phyloP scores from a whole-genome alignment of 2,888 invertebrate genomes.

The Lasioglossum morio region DNA sequence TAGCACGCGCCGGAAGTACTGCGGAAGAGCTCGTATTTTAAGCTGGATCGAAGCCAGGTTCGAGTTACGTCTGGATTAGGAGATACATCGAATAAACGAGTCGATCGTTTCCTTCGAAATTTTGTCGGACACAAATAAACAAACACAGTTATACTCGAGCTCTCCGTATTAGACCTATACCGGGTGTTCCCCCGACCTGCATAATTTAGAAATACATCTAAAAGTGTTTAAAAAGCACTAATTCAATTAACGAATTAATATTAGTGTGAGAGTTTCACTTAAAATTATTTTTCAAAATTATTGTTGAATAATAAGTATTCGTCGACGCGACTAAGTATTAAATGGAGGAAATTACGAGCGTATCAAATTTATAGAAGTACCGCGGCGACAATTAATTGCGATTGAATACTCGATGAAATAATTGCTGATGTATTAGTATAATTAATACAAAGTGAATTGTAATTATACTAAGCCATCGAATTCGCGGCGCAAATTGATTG shows the following conservation, averaged over 20 bases:
- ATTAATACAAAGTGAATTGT: background rate
- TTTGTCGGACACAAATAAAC: background rate
- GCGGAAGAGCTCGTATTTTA: constrained; percentile 33
- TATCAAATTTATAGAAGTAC: background rate
- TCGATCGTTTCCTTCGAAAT: constrained; percentile 13
- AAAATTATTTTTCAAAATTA: background rate
- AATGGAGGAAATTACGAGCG: background rate
- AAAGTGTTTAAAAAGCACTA: too few relatives aligned
- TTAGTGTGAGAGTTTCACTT: background rate
- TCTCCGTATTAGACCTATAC: background rate
- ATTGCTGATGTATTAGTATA: background rate
- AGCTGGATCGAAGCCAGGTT: constrained; percentile 27
- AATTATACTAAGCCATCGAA: background rate
- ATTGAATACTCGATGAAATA: background rate
- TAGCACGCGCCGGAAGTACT: constrained; percentile 22
- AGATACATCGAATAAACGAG: constrained; percentile 5
- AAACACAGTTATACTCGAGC: background rate
- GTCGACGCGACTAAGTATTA: background rate
- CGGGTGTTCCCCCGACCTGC: background rate
- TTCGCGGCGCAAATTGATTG: background rate
- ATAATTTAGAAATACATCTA: background rate
- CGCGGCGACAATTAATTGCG: background rate
- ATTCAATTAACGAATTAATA: background rate
- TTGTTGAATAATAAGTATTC: background rate
- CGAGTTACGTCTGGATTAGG: constrained; percentile 20